Evolutionary conservation across 2,888 invertebrate species (phyloP).

Genomic region (Phyto melanocephala): DNA sequence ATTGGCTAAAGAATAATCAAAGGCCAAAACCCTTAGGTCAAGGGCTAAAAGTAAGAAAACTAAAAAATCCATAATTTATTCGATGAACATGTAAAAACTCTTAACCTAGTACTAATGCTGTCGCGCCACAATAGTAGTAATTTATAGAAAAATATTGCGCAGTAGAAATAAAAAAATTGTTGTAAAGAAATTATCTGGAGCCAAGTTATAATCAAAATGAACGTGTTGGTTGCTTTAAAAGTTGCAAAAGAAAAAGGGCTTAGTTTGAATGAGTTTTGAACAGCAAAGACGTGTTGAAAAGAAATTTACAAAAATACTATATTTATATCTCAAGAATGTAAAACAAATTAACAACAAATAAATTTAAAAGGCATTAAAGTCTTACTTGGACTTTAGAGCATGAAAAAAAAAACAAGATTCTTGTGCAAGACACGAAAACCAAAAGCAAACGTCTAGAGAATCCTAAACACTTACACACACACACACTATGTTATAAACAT

Average conservation of each 20-base stretch:
- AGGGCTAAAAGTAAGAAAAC: constrained; percentile 21
- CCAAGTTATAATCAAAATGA: constrained; percentile 29
- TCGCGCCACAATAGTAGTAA: background rate
- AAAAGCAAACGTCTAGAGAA: background rate
- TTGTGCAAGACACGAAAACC: background rate
- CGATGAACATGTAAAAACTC: background rate
- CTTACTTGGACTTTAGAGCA: background rate
- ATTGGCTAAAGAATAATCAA: background rate
- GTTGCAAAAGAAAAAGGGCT: constrained; percentile 19
- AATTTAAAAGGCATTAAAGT: background rate
- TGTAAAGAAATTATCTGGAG: constrained; percentile 2
- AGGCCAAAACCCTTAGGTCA: background rate
- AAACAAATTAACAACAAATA: background rate
- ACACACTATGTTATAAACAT: background rate
- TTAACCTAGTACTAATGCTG: constrained; percentile 15
- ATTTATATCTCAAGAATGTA: constrained; percentile 6
- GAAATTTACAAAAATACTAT: background rate
- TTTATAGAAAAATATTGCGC: constrained; percentile 23
- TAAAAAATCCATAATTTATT: constrained; percentile 2
- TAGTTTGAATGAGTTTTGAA: background rate
- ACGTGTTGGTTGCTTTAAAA: constrained; percentile 29
- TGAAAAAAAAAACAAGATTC: background rate
- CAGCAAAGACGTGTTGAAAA: constrained; percentile 12
- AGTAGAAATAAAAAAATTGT: background rate
- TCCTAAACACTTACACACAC: background rate